These are phyloP conservation scores for Hyperopisus bebe DNA, from an alignment of 2,113 vertebrate genomes.

Conservation along the genomic window DNA sequence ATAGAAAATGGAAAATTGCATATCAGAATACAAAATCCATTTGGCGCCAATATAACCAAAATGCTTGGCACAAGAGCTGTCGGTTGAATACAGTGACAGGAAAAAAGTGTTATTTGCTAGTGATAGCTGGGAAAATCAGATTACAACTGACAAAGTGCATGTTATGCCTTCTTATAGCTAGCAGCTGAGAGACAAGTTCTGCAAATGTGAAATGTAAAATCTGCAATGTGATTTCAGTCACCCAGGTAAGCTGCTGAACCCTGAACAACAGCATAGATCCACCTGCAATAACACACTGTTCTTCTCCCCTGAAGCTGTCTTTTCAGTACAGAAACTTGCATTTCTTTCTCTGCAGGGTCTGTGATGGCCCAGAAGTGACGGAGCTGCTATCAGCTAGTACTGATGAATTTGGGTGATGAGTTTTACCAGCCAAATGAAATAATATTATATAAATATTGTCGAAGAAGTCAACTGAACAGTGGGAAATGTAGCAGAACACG, in stretches of 20 bases:
- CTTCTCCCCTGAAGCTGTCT: not conserved
- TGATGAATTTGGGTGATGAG: not conserved
- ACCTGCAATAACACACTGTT: not conserved
- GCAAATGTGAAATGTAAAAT: not conserved
- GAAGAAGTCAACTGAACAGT: not conserved
- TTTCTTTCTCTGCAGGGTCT: not conserved
- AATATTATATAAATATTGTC: not conserved
- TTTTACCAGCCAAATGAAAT: not conserved
- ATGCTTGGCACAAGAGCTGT: not conserved
- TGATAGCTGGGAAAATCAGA: not conserved
- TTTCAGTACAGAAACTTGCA: not conserved
- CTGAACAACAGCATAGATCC: not conserved
- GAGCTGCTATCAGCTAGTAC: not conserved
- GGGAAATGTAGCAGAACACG: not conserved
- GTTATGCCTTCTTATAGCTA: not conserved
- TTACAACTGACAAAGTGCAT: not conserved
- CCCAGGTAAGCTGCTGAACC: not conserved
- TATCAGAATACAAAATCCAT: not conserved
- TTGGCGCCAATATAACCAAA: not conserved
- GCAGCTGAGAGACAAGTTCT: not conserved
- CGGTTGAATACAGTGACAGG: not conserved
- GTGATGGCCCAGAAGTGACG: not conserved
- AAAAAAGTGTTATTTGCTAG: not conserved
- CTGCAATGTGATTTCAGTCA: not conserved
- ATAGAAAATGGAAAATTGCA: not conserved